These are phyloP conservation scores for Littorina saxatilis DNA, from an alignment of 1,140 invertebrate species.

Conservation along the genomic window DNA sequence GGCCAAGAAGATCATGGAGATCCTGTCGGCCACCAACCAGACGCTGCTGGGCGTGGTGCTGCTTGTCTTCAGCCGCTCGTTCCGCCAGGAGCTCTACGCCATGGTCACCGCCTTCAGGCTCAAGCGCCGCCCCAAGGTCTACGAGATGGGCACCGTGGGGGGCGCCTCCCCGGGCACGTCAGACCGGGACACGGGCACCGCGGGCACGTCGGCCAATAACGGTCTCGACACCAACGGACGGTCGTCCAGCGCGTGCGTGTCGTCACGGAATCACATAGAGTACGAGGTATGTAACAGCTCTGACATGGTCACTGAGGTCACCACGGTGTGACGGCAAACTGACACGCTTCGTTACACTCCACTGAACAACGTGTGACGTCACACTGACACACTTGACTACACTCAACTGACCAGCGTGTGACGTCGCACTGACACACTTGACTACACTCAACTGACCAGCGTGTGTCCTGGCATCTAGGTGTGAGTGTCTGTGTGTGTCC, in stretches of 20 bases:
- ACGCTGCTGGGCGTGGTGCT: slow-evolving; percentile 41
- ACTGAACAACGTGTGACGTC: no score
- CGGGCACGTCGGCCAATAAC: background rate
- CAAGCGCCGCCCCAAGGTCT: slow-evolving; percentile 45
- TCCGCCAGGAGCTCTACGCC: slow-evolving; percentile 34
- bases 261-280: slow-evolving; percentile 38
- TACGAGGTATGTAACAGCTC: slow-evolving; percentile 48
- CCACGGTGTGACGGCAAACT: no score
- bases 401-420: no score
- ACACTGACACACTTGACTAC: no score
- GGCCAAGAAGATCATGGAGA: slow-evolving; percentile 50
- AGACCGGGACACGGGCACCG: background rate
- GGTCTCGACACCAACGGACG: background rate
- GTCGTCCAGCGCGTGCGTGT: background rate
- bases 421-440: no score
- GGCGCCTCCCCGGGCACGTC: slow-evolving; percentile 2
- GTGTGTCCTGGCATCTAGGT: no score
- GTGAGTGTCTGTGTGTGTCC: no score
- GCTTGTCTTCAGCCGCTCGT: slow-evolving; percentile 44
- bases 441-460: no score
- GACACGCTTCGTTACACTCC: no score
- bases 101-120: slow-evolving; percentile 17
- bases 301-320: slow-evolving; percentile 14
- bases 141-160: slow-evolving; percentile 43
- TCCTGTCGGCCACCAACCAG: slow-evolving; percentile 43